These are phyloP conservation scores for Drosophila colorata DNA, from an alignment of 2,888 invertebrate species.

Conservation along the genomic window DNA sequence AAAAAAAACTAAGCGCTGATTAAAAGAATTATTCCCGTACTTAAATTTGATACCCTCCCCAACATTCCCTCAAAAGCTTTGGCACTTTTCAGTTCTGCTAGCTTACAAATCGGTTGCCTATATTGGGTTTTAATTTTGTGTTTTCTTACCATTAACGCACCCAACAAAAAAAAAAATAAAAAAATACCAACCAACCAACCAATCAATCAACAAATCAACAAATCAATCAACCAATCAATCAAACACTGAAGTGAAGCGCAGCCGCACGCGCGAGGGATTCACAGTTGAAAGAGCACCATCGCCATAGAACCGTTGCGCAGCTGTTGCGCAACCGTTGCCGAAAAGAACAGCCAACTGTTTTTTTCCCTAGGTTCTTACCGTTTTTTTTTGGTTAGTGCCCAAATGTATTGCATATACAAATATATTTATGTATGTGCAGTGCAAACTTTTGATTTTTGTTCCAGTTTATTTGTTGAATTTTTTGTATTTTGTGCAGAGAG, in stretches of 20 bases:
- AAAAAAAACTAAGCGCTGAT: conserved; percentile 6
- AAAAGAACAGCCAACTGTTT: conserved; percentile 55
- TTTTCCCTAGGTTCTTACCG: conserved; percentile 48
- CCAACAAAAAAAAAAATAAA: conserved; percentile 42
- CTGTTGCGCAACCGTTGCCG: conserved; percentile 39
- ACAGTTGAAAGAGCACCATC: conserved; percentile 87
- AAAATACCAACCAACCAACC: conserved; percentile 15
- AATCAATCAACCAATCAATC: conserved; percentile 47
- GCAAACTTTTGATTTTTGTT: conserved; percentile 43
- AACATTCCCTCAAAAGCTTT: conserved; percentile 26
- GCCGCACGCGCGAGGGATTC: conserved; percentile 91
- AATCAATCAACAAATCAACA: conserved; percentile 43
- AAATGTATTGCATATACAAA: conserved; percentile 26
- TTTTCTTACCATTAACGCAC: conserved; percentile 75
- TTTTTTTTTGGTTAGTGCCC: conserved; percentile 69
- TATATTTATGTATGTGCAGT: conserved; percentile 4
- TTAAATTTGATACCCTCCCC: conserved; percentile 2
- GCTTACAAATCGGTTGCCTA: conserved; percentile 64
- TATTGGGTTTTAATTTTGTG: conserved; percentile 61
- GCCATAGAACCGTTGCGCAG: conserved; percentile 71
- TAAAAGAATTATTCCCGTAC: conserved; percentile 13
- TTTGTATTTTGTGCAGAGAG: conserved; percentile 24
- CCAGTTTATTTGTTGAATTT: conserved; percentile 24
- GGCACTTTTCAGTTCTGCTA: conserved; percentile 44
- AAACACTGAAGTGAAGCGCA: conserved; percentile 89